Conservation (phyloP, 2,113 vertebrate species). For the Malurus alboscapulatus region DNA sequence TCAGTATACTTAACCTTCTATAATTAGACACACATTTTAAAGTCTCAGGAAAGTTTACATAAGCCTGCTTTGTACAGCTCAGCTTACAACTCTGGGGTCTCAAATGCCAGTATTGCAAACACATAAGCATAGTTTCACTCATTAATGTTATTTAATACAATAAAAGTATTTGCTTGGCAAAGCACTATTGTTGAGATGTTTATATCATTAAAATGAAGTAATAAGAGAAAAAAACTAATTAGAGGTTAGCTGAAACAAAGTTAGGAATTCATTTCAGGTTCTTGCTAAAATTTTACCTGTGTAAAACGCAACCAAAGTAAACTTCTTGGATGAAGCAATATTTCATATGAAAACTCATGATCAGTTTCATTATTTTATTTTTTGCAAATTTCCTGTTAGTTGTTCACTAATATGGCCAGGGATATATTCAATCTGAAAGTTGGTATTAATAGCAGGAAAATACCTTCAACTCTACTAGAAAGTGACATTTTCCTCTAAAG, state of each 20-base stretch:
- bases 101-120: background rate
- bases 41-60: slow-evolving; percentile 22
- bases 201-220: background rate
- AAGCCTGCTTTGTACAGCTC: background rate
- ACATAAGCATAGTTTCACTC: background rate
- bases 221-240: background rate
- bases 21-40: slow-evolving; percentile 58
- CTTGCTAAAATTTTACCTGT: background rate
- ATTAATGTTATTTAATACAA: background rate
- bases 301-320: background rate
- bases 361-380: background rate
- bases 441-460: background rate
- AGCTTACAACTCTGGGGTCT: background rate
- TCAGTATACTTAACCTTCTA: slow-evolving; percentile 16
- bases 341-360: background rate
- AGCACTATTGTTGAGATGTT: background rate
- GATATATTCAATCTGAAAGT: background rate
- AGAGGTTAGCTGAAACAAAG: background rate
- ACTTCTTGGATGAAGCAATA: background rate
- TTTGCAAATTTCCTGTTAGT: background rate
- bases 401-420: background rate
- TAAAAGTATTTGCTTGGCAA: background rate
- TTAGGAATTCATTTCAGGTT: background rate
- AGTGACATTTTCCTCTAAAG: background rate
- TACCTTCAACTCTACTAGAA: background rate